A percentile compares a stretch with the other conserved stretches of the same genome.
These are phyloP conservation scores for Sabatieria punctata DNA, from an alignment of 2,888 invertebrate species.

Conservation along the genomic window DNA sequence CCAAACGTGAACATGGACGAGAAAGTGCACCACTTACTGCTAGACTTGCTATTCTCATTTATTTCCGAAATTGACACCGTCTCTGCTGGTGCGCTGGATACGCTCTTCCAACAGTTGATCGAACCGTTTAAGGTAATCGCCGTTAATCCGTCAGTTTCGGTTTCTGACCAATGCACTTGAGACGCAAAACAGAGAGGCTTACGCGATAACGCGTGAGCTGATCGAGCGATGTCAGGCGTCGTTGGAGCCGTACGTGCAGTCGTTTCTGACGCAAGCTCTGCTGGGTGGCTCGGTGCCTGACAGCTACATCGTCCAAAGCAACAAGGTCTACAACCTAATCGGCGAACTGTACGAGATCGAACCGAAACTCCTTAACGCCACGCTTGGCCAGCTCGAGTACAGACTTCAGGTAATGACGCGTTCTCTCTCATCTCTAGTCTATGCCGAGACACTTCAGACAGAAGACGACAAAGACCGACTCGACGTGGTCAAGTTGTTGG, in stretches of 20 bases:
- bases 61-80: slow-evolving; percentile 89
- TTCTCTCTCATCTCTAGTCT: slow-evolving; percentile 59
- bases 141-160: slow-evolving; percentile 9
- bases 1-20: not conserved
- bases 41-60: slow-evolving; percentile 80
- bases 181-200: slow-evolving; percentile 57
- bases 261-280: slow-evolving; percentile 89
- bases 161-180: slow-evolving; percentile 13
- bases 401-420: slow-evolving; percentile 43
- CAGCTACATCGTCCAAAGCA: slow-evolving; percentile 46
- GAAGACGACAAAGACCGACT: slow-evolving; percentile 7
- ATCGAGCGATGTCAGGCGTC: slow-evolving; percentile 77
- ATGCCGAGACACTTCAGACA: too few species aligned
- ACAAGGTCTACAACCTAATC: slow-evolving; percentile 68
- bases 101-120: slow-evolving; percentile 77
- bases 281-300: slow-evolving; percentile 49
- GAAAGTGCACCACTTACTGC: slow-evolving; percentile 75
- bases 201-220: slow-evolving; percentile 72
- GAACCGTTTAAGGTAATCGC: slow-evolving; percentile 49
- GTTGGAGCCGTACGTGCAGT: slow-evolving; percentile 78
- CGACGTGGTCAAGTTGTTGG: slow-evolving; percentile 1
- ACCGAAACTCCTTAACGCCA: slow-evolving; percentile 63
- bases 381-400: slow-evolving; percentile 83
- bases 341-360: slow-evolving; percentile 87
- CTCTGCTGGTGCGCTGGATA: slow-evolving; percentile 77